A percentile compares a stretch with the other conserved stretches of the same genome.
phyloP scores from a whole-genome alignment of 2,797 vertebrate species.

The Peromyscus nudipes region DNA sequence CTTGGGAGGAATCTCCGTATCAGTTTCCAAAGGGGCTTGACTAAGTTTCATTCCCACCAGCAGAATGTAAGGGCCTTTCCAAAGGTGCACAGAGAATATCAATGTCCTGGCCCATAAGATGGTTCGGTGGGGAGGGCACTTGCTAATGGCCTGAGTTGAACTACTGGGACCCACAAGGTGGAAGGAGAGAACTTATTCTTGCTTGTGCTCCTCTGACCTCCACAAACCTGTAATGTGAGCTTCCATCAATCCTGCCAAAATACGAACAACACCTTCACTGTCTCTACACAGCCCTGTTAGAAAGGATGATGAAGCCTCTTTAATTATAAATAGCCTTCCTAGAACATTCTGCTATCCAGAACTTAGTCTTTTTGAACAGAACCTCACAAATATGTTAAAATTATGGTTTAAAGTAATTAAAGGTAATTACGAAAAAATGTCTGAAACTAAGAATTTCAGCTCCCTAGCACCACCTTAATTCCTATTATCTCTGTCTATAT shows the following conservation, averaged over 20 bases:
- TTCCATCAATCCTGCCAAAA: conserved; percentile 54
- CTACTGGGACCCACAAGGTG: neutral
- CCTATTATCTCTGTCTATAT: neutral
- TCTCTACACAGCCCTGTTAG: conserved; percentile 32
- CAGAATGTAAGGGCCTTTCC: neutral
- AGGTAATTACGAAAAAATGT: conserved; percentile 58
- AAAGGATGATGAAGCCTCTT: conserved; percentile 41
- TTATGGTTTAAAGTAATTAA: conserved; percentile 58
- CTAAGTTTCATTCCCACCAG: neutral
- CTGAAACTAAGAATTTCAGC: conserved; percentile 35
- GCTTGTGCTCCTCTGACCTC: neutral
- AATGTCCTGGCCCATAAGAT: neutral
- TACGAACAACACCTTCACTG: conserved; percentile 28
- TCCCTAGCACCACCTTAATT: conserved; percentile 10
- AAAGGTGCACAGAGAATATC: neutral
- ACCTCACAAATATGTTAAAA: conserved; percentile 45
- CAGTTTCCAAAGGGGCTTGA: neutral
- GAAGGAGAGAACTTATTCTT: neutral
- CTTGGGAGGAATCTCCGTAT: neutral
- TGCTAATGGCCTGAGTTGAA: neutral
- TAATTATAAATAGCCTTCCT: conserved; percentile 69
- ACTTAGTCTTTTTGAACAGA: conserved; percentile 56
- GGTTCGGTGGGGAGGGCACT: neutral
- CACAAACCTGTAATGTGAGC: neutral
- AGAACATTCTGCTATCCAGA: conserved; percentile 69